Base-by-base conservation (phyloP, 2,888 invertebrate species). In the Pristionchus exspectatus region DNA sequence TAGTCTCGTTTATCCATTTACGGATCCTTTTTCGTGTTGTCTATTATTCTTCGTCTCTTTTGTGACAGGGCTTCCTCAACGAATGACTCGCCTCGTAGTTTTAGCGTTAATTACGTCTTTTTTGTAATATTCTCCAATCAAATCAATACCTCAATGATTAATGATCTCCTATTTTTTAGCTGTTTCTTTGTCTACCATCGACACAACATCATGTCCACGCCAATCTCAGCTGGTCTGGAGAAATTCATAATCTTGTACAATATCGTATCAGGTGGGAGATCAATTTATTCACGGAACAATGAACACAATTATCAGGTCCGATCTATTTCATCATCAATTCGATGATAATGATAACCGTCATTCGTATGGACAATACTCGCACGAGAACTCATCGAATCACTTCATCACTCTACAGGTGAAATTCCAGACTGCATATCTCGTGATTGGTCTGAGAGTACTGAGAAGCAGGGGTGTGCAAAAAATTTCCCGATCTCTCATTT, bases 311-410 rank as follows among this genome's bases (percentile, higher is more conserved):
- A 12, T 12, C 74, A 77, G 74, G 74, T 10, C 74, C 74, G 10
- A 38, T 77, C 44, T 77, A 77, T 9, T 77, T 77, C 44, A 77
- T 77, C 38, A 44, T 77, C n/a, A 77, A 77, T 24, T 77, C 74
- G 44, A 38, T 77, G 44, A 77, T 77, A 7, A 38, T 77, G 38
- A 77, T 77, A 5, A 77, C 74, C 18, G 74, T 77, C 1, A 38
- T 77, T 77, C 74, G 74, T 10, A 77, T 77, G 74, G 74, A 77
- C 21, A 77, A 38, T 24, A 77, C 74, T 9, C 74, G 74, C 24
- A 44, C 74, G 24, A 77, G 30, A 30, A 77, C 74, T 38, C 74
- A 77, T 77, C 74, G 74, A 77, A 77, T 77, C 74, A 77, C 44
- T 77, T 77, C 30, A 44, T 77, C 44, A 77, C 74, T 38, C 74